Evolutionary conservation across 2,797 vertebrate genomes (phyloP).

Genomic region (Borostomias antarcticus): DNA sequence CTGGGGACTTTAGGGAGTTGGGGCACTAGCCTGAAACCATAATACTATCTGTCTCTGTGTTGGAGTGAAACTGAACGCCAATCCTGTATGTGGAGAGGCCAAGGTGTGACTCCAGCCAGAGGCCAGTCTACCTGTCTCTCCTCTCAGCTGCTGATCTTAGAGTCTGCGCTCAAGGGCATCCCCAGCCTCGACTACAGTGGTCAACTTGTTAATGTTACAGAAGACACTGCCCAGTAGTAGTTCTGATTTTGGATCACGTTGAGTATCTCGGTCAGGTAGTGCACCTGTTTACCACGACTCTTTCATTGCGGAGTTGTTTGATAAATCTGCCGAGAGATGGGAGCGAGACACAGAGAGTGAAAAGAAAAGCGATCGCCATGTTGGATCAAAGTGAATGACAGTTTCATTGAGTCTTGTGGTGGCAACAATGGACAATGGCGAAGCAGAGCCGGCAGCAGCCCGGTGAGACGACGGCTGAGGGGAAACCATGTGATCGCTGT

Average conservation of each 20-base stretch:
- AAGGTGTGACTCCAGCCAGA: too few species aligned
- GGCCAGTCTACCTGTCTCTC: too few species aligned
- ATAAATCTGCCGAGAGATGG: conserved; percentile 73
- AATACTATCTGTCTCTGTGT: too few species aligned
- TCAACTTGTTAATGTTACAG: conserved; percentile 18
- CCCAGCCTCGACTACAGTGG: too few species aligned
- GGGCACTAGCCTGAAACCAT: too few species aligned
- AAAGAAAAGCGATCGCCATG: not conserved
- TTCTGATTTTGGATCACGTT: not conserved
- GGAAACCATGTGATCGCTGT: too few species aligned
- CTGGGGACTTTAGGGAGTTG: too few species aligned
- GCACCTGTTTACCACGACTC: conserved; percentile 74
- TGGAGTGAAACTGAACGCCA: too few species aligned
- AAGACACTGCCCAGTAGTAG: conserved; percentile 30
- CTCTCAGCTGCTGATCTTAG: conserved; percentile 11
- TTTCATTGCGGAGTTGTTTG: conserved; percentile 65
- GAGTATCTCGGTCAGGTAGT: conserved; percentile 42
- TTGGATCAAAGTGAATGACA: not conserved
- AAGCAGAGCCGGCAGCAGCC: not conserved
- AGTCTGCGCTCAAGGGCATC: conserved; percentile 35
- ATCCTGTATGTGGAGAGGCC: too few species aligned
- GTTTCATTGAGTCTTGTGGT: conserved; percentile 6
- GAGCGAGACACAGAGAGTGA: conserved; percentile 21
- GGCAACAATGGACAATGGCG: not conserved
- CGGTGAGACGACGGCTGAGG: too few species aligned